These are phyloP conservation scores for Tetrapedia diversipes DNA, from an alignment of 2,888 invertebrate genomes.

Conservation along the genomic window DNA sequence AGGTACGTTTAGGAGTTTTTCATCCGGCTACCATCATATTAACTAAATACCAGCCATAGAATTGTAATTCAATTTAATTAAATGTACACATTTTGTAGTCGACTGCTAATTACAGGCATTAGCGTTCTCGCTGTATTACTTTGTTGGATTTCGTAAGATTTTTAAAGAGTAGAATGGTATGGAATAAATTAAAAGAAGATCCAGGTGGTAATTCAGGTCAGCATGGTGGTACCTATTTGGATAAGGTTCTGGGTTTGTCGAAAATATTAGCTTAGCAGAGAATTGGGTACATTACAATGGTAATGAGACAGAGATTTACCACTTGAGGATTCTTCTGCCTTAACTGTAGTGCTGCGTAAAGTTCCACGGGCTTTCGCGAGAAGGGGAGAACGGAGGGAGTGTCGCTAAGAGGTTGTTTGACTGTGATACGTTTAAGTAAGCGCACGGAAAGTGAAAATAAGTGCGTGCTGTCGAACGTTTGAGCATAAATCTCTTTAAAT, in stretches of 20 bases:
- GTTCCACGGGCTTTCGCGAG: conserved; percentile 10
- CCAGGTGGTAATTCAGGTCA: background rate
- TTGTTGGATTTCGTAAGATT: background rate
- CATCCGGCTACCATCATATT: no score
- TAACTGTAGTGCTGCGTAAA: conserved; percentile 18
- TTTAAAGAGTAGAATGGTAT: background rate
- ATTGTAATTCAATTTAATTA: no score
- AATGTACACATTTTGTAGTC: no score
- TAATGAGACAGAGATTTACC: conserved; percentile 30
- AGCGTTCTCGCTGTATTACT: background rate
- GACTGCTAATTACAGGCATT: background rate
- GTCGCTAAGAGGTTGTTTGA: conserved; percentile 7
- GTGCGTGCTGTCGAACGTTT: background rate
- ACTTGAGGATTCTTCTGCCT: conserved; percentile 18
- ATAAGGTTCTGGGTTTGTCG: conserved; percentile 14
- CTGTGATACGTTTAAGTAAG: background rate
- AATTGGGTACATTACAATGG: conserved; percentile 28
- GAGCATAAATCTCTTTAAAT: background rate
- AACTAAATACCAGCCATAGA: no score
- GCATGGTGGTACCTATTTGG: background rate
- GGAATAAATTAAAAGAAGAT: background rate
- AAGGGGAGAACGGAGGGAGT: conserved; percentile 4
- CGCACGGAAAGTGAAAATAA: background rate
- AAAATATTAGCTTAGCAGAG: conserved; percentile 15
- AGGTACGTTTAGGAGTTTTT: no score